Conservation (phyloP, 2,797 vertebrate species). For the Channallabes apus region DNA sequence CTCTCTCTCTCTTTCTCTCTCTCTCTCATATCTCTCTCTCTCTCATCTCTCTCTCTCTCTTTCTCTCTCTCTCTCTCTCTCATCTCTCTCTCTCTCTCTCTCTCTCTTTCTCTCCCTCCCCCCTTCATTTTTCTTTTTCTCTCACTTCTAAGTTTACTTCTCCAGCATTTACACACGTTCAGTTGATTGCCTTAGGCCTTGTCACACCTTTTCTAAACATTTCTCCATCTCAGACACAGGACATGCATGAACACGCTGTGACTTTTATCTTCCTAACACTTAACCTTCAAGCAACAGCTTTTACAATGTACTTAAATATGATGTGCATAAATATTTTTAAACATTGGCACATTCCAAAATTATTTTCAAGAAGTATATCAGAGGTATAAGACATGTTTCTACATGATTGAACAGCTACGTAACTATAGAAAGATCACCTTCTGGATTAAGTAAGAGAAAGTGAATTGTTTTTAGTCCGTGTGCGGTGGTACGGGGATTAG, state of each 20-base stretch:
- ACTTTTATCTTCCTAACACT: conserved; percentile 11
- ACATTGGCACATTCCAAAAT: not conserved
- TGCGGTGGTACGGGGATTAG: conserved; percentile 19
- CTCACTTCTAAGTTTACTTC: not conserved
- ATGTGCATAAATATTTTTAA: not conserved
- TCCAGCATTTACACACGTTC: conserved; percentile 14
- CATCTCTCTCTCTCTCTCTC: not conserved
- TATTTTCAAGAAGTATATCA: not conserved
- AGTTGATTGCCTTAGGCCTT: not conserved
- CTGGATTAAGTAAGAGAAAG: not conserved
- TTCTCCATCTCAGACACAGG: conserved; percentile 18
- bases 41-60: no score
- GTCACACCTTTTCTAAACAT: conserved; percentile 47
- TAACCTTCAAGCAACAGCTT: not conserved
- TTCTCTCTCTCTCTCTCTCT: not conserved
- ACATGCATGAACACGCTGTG: conserved; percentile 34
- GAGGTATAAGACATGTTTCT: not conserved
- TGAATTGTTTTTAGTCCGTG: not conserved
- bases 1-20: not conserved
- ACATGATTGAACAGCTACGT: not conserved
- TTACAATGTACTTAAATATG: not conserved
- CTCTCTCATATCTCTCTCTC: not conserved
- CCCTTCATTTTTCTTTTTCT: not conserved
- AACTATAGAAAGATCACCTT: not conserved
- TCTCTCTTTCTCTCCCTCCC: not conserved